phyloP scores from a whole-genome alignment of 1,140 invertebrate species.

The Pseudobourletiella spinata region DNA sequence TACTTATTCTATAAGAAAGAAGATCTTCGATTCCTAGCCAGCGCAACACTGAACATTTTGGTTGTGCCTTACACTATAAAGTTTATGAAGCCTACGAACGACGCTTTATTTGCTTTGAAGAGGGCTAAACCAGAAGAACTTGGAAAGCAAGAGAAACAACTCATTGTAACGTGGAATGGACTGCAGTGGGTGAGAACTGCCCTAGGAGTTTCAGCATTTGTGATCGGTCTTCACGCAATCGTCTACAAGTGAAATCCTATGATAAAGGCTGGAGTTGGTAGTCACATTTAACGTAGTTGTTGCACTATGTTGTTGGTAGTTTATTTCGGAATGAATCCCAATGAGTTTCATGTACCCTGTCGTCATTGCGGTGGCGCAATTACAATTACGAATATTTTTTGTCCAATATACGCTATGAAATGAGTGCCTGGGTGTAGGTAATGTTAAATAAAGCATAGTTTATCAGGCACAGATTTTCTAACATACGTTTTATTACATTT shows the following conservation, averaged over 20 bases:
- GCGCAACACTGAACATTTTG: background rate
- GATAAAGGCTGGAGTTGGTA: too few relatives aligned
- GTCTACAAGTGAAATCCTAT: slow-evolving; percentile 5
- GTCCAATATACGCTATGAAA: too few relatives aligned
- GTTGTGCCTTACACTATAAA: slow-evolving; percentile 3
- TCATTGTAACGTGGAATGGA: slow-evolving; percentile 11
- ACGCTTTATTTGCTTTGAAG: slow-evolving; percentile 3
- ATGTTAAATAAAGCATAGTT: too few relatives aligned
- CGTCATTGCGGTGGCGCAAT: too few relatives aligned
- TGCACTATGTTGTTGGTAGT: too few relatives aligned
- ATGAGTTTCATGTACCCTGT: too few relatives aligned
- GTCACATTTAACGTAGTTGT: too few relatives aligned
- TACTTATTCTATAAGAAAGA: background rate
- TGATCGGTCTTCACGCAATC: background rate
- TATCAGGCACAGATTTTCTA: too few relatives aligned
- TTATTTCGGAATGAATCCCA: too few relatives aligned
- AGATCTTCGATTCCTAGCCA: background rate
- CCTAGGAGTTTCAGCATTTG: background rate
- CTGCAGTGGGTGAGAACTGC: slow-evolving; percentile 15
- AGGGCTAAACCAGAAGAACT: background rate
- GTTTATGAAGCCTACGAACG: slow-evolving; percentile 17
- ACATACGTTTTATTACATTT: too few relatives aligned
- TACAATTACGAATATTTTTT: too few relatives aligned
- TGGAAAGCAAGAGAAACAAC: background rate
- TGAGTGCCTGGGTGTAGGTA: too few relatives aligned